These are phyloP conservation scores for Acanthurus tractus DNA, from an alignment of 2,797 vertebrate genomes.

Conservation along the genomic window DNA sequence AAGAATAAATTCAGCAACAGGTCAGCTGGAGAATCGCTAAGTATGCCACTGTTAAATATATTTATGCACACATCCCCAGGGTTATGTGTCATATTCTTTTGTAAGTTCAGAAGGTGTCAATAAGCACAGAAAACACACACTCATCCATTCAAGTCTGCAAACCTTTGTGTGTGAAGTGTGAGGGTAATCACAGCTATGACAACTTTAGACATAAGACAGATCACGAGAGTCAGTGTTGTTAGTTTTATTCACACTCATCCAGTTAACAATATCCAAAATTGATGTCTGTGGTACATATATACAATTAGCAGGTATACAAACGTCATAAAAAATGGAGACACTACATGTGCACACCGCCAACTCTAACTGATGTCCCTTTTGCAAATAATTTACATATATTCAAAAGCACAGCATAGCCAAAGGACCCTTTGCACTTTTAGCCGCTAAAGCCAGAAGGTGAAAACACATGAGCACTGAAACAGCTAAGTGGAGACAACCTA, in stretches of 20 bases:
- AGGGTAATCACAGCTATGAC: conserved; percentile 10
- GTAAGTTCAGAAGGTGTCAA: conserved; percentile 44
- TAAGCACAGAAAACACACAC: conserved; percentile 20
- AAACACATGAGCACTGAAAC: neutral
- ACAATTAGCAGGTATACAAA: conserved; percentile 66
- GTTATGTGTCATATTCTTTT: conserved; percentile 49
- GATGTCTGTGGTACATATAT: conserved; percentile 38
- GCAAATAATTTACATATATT: conserved; percentile 59
- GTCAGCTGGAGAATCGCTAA: conserved; percentile 60
- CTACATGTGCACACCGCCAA: conserved; percentile 27
- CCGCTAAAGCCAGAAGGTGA: conserved; percentile 43
- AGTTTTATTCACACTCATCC: conserved; percentile 28
- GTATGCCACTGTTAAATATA: conserved; percentile 60
- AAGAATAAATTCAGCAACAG: conserved; percentile 63
- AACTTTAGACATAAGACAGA: neutral
- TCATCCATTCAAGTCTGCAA: neutral
- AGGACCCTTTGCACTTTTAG: conserved; percentile 38
- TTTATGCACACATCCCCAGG: conserved; percentile 45
- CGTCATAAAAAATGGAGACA: conserved; percentile 61
- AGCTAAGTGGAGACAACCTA: conserved; percentile 27
- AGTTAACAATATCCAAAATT: conserved; percentile 24
- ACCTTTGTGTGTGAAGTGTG: neutral
- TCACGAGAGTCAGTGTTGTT: conserved; percentile 1
- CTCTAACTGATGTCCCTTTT: conserved; percentile 60
- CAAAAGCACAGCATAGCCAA: conserved; percentile 22